Evolutionary conservation across 2,797 vertebrate genomes (phyloP), one percentile per base, ranked within the genome.

Genomic region (Triplophysa yarkandensis): DNA sequence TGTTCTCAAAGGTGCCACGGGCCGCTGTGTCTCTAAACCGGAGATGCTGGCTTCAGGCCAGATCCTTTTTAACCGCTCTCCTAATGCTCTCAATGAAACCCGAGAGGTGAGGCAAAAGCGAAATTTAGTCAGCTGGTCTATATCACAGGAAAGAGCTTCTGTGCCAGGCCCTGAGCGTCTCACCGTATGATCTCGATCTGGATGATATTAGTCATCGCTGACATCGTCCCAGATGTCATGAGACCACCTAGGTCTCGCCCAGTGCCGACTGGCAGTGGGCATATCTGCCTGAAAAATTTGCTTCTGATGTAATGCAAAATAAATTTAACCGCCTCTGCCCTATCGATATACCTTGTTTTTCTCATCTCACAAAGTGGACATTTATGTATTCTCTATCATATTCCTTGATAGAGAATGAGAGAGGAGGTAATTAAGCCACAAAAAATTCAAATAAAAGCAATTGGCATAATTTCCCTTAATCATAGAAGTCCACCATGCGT

Each of bases 1-100:
- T 84, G 81, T 83, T 92, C 90, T 89, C 89, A 88, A 88, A 87
- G 85, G 87, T 87, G 90, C 89, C 88, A 87, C 83, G 88, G 86
- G 85, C 87, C 87, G 90, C 88, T 50, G 58, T 85, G 85, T 87
- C 83, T 85, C 81, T 34, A 77, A 87, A 87, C 83, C 83, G 87
- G 86, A 86, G 83, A 76, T 54, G 46, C 79, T 80, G 81, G 78
- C 81, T 58, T 43, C 4, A 17, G 23, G 80, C 79, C 79, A 80
- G 54, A 77, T 61, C 62, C 46, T 27, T 66, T 78, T 77, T 52
- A 77, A 80, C 68, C 41, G 34, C 77, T 68, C 76, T 68, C 66
- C 70, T 74, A 79, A 77, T 63, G 71, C 64, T 79, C 57, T 44
- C 58, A 65, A 61, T 21, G 77, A 68, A 72, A 63, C 28, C 54